phyloP scores from a whole-genome alignment of 2,113 vertebrate species.

The Gymnobelideus leadbeateri region DNA sequence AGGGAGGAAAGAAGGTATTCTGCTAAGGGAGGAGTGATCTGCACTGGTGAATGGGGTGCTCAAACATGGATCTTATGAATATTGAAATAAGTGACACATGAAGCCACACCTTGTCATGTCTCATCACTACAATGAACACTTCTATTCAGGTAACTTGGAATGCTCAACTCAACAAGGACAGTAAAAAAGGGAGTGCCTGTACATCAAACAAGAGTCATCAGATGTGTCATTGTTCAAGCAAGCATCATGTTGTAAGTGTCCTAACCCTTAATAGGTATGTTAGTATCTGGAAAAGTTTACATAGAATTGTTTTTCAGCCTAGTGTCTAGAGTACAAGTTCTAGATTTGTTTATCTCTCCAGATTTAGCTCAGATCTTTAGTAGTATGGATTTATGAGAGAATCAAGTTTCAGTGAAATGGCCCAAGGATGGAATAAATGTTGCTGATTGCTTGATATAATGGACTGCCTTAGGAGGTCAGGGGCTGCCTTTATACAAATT shows the following conservation, averaged over 20 bases:
- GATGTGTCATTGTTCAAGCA: not conserved
- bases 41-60: not conserved
- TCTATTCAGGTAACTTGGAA: not conserved
- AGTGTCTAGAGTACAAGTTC: not conserved
- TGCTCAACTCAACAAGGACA: not conserved
- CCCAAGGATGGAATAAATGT: conserved; percentile 19
- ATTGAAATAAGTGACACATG: not conserved
- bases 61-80: not conserved
- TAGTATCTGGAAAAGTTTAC: not conserved
- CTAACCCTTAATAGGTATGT: not conserved
- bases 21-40: not conserved
- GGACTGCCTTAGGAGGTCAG: not conserved
- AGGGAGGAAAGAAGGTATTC: no score
- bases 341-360: not conserved
- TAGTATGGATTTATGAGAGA: not conserved
- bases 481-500: not conserved
- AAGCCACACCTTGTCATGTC: not conserved
- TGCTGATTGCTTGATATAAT: not conserved
- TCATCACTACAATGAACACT: not conserved
- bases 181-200: not conserved
- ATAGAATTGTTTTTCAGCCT: not conserved
- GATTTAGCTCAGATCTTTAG: conserved; percentile 28
- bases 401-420: conserved; percentile 42
- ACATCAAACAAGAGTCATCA: not conserved
- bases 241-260: not conserved